Percentiles rank a stretch among this genome's conserved stretches.
phyloP scores from a whole-genome alignment of 1,140 invertebrate species.

The Chironomus tepperi region DNA sequence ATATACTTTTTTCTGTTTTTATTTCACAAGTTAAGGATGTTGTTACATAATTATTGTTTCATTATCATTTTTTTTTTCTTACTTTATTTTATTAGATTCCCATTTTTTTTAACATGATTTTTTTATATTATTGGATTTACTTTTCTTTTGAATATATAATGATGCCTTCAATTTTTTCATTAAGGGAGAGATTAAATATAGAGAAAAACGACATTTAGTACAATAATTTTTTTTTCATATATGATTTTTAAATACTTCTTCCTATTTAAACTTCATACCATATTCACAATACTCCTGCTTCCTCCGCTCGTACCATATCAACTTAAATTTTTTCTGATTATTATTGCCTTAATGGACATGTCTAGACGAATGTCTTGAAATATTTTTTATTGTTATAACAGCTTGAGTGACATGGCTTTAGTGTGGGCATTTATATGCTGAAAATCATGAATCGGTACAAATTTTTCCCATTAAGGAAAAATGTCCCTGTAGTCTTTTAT shows the following conservation, averaged over 20 bases:
- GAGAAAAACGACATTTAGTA: constrained; percentile 22
- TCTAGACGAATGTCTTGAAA: too few species aligned
- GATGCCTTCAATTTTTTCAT: constrained; percentile 10
- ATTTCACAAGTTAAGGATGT: not conserved
- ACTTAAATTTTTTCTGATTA: too few species aligned
- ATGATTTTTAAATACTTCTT: not conserved
- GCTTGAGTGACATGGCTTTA: too few species aligned
- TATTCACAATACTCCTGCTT: too few species aligned
- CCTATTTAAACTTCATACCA: too few species aligned
- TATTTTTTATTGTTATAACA: too few species aligned
- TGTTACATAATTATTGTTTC: not conserved
- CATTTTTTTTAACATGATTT: not conserved
- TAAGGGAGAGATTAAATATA: constrained; percentile 1
- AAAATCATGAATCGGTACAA: too few species aligned
- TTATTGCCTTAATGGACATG: too few species aligned
- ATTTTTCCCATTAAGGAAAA: too few species aligned
- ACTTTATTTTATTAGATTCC: not conserved
- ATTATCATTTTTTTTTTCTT: not conserved
- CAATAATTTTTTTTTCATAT: not conserved
- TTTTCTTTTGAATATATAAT: constrained; percentile 15
- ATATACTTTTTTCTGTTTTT: not conserved
- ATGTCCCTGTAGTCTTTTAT: too few species aligned
- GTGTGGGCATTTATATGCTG: too few species aligned
- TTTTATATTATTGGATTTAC: constrained; percentile 4
- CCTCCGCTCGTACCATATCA: too few species aligned